Percentiles rank a stretch among this genome's conserved stretches.
Conservation (phyloP, 2,888 invertebrate genomes). For the Aplocera efformata region DNA sequence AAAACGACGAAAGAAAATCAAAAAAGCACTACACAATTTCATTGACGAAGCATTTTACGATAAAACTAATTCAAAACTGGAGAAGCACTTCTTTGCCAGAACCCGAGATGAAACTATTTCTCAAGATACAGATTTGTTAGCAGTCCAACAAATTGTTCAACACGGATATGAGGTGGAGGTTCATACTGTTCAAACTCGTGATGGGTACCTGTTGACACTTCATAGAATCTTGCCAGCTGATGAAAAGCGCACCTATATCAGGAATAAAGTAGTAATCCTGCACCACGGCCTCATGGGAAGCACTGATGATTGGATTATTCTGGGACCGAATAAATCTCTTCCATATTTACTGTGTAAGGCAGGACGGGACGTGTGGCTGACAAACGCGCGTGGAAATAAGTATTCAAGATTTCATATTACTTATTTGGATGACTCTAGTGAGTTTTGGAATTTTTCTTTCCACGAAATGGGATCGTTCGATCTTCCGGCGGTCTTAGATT, state of each 20-base stretch:
- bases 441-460: slow-evolving; percentile 52
- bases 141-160: slow-evolving; percentile 21
- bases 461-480: slow-evolving; percentile 54
- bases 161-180: slow-evolving; percentile 38
- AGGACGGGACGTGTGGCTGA: slow-evolving; percentile 79
- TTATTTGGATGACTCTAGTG: slow-evolving; percentile 19
- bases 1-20: slow-evolving; percentile 19
- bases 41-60: slow-evolving; percentile 20
- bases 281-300: slow-evolving; percentile 49
- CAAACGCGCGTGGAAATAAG: slow-evolving; percentile 57
- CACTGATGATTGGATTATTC: slow-evolving; percentile 49
- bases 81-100: no score
- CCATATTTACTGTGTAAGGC: slow-evolving; percentile 67
- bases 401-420: slow-evolving; percentile 40
- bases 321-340: slow-evolving; percentile 39
- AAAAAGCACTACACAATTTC: slow-evolving; percentile 31
- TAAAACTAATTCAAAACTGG: not conserved
- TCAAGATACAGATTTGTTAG: slow-evolving; percentile 3
- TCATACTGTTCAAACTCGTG: slow-evolving; percentile 40
- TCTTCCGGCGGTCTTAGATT: slow-evolving; percentile 42
- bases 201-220: slow-evolving; percentile 43
- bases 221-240: slow-evolving; percentile 34
- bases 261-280: slow-evolving; percentile 32
- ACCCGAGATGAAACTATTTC: not conserved
- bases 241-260: slow-evolving; percentile 4